Evolutionary conservation across 2,888 invertebrate genomes (phyloP).

Genomic region (Glyphotaelius pellucidus): DNA sequence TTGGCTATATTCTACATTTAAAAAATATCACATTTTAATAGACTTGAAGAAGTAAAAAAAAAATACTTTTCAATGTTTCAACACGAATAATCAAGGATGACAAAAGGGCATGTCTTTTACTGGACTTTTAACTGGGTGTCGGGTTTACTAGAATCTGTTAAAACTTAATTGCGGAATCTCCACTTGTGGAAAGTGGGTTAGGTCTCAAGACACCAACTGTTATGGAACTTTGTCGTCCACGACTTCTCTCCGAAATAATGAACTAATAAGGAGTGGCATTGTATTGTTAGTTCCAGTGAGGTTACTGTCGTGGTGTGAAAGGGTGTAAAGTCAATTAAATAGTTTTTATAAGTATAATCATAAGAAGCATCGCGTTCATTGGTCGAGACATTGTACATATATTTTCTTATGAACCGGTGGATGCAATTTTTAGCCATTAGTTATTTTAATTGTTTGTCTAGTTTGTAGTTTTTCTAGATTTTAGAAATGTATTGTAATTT

Average conservation of each 20-base stretch:
- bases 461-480: too few species aligned
- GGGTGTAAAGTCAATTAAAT: neutral
- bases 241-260: neutral
- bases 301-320: neutral
- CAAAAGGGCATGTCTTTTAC: neutral
- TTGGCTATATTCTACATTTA: neutral
- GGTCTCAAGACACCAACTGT: neutral
- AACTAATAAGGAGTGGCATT: constrained; percentile 2
- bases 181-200: neutral
- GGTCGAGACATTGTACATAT: too few species aligned
- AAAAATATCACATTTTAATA: too few species aligned
- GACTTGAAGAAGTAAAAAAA: too few species aligned
- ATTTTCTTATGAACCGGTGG: too few species aligned
- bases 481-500: too few species aligned
- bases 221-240: neutral
- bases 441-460: too few species aligned
- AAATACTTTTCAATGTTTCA: neutral
- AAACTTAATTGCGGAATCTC: neutral
- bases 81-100: neutral
- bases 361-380: too few species aligned
- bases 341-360: neutral
- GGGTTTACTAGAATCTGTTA: neutral
- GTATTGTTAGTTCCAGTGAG: neutral
- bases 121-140: neutral
- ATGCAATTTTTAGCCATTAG: too few species aligned